Conservation (phyloP, 2,113 vertebrate genomes). For the Columbina picui region DNA sequence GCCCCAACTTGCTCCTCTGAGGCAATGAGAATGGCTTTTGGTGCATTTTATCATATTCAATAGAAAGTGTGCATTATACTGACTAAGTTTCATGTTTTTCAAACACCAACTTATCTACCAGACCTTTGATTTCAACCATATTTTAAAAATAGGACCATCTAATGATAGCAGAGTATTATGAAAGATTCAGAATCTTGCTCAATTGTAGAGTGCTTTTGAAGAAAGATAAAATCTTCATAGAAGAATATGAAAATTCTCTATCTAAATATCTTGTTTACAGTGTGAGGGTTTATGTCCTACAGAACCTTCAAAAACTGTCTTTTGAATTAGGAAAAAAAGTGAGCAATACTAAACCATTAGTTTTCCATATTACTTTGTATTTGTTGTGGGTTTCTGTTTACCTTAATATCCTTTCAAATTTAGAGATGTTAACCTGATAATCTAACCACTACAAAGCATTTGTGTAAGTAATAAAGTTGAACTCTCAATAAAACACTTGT, state of each 20-base stretch:
- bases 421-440: conserved; percentile 24
- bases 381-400: background rate
- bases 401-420: background rate
- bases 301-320: conserved; percentile 5
- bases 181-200: background rate
- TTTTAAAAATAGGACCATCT: background rate
- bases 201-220: background rate
- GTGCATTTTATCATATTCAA: background rate
- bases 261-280: conserved; percentile 5
- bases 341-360: background rate
- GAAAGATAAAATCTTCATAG: background rate
- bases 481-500: background rate
- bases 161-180: background rate
- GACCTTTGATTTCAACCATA: background rate
- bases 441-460: background rate
- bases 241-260: background rate
- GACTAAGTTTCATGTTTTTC: background rate
- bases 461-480: background rate
- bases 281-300: background rate
- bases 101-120: background rate
- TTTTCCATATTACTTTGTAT: conserved; percentile 10
- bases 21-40: background rate
- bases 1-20: background rate
- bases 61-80: background rate
- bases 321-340: background rate